Evolutionary conservation across 2,888 invertebrate species (phyloP).

Genomic region (Monochamus alternatus): DNA sequence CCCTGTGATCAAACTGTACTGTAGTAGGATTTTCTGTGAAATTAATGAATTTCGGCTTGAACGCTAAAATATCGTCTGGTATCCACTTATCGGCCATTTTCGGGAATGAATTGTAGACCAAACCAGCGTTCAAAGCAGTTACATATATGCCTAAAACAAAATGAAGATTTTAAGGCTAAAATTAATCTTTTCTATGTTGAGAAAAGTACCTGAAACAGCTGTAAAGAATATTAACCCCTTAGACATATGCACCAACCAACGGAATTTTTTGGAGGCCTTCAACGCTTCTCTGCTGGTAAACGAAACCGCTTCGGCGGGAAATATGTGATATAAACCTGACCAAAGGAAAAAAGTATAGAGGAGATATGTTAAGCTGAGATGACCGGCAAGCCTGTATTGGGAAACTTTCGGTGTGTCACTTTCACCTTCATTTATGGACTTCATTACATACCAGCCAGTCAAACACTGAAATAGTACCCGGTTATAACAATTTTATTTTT

Average conservation of each 20-base stretch:
- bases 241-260: constrained; percentile 81
- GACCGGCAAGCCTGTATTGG: constrained; percentile 95
- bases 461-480: constrained; percentile 79
- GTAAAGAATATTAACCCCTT: constrained; percentile 94
- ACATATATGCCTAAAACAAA: constrained; percentile 89
- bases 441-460: constrained; percentile 99
- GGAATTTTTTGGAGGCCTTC: constrained; percentile 72
- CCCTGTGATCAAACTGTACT: constrained; percentile 96
- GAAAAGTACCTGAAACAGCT: constrained; percentile 72
- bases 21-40: constrained; percentile 98
- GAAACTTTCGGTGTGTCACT: constrained; percentile 93
- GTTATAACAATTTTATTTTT: too few species aligned
- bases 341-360: constrained; percentile 91
- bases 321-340: constrained; percentile 81
- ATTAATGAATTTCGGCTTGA: constrained; percentile 84
- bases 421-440: constrained; percentile 88
- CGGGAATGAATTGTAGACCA: constrained; percentile 98
- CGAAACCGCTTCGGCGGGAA: constrained; percentile 74
- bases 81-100: constrained; percentile 98
- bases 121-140: constrained; percentile 97
- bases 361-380: constrained; percentile 91
- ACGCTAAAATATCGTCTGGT: constrained; percentile 87
- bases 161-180: too few species aligned
- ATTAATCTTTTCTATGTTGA: background rate
- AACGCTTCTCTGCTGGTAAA: constrained; percentile 65